Base-by-base conservation (phyloP, 2,113 vertebrate species). In the Burhinus oedicnemus region DNA sequence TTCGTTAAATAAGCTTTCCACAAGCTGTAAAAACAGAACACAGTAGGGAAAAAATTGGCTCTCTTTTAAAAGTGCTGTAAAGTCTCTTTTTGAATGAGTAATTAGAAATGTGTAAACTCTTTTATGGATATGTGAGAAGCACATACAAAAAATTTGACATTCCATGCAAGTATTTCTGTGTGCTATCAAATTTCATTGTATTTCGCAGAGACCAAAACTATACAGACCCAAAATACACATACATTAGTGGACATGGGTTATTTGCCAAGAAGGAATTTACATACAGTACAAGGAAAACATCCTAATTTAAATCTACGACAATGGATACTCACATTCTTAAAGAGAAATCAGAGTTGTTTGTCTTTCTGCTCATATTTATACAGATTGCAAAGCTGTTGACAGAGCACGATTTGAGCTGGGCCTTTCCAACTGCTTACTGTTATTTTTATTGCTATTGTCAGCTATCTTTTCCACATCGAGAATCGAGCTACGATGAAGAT, bases 21-120 rank as follows among this genome's bases (percentile, higher is more conserved):
- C 96, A 97, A 97, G 96, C 96, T 97, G 96, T 97, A 97, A 97
- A 97, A 97, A 97, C 96, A 97, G 95, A 97, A 68, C 95, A 88
- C 89, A 96, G 94, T 97, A 65, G 92, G 95, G 89, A 71, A 96
- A 97, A 97, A 97, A 96, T 92, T 95, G 88, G 94, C 95, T 95
- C 93, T 94, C 96, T 95, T 94, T 97, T 97, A 95, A 96, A 97
- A 97, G 95, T 97, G 95, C 95, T 97, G 93, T 36, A 97, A 95
- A 97, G 94, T 96, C 91, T 94, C 94, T 97, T 97, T 97, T 96
- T 96, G 96, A 97, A 97, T 95, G 93, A 97, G 96, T 96, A 97
- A 97, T 97, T 97, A 96, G 95, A 97, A 97, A 97, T 96, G 93
- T 94, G 96, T 97, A 97, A 96, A 97, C 95, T 96, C 95, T 95